Conservation (phyloP, 2,113 vertebrate species). For the Callopanchax toddi region DNA sequence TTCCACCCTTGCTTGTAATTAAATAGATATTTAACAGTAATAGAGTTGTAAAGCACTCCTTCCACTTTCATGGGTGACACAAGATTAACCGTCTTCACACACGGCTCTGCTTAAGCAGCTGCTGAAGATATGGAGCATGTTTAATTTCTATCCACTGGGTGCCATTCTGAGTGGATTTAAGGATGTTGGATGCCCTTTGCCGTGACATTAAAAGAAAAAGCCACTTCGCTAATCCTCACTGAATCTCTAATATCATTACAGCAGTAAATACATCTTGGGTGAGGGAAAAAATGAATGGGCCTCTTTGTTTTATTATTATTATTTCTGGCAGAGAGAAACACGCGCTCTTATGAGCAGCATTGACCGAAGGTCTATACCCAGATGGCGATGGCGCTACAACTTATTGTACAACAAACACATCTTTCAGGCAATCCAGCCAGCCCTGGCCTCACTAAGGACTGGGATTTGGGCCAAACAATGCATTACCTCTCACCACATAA, state of each 20-base stretch:
- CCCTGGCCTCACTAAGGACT: constrained; percentile 53
- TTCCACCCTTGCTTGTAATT: neutral
- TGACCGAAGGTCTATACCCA: constrained; percentile 81
- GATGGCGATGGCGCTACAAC: constrained; percentile 76
- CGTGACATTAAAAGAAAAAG: constrained; percentile 58
- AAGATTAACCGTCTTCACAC: constrained; percentile 15
- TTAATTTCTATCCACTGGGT: constrained; percentile 43
- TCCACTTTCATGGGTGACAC: constrained; percentile 20
- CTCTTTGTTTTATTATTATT: constrained; percentile 84
- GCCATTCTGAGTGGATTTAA: constrained; percentile 59
- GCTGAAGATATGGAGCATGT: constrained; percentile 37
- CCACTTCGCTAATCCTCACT: constrained; percentile 72
- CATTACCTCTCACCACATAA: constrained; percentile 67
- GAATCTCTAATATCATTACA: constrained; percentile 77
- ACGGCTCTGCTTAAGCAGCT: constrained; percentile 22
- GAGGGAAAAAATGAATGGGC: constrained; percentile 73
- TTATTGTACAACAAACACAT: constrained; percentile 81
- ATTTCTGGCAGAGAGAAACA: constrained; percentile 77
- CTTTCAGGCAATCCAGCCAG: constrained; percentile 66
- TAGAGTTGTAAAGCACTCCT: neutral
- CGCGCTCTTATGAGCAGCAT: constrained; percentile 68
- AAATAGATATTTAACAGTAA: neutral
- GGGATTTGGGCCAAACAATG: constrained; percentile 71
- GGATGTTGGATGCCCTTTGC: constrained; percentile 59
- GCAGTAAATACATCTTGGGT: constrained; percentile 73